Evolutionary conservation across 2,888 invertebrate species (phyloP).

Genomic region (Tromatobia lineatoria): DNA sequence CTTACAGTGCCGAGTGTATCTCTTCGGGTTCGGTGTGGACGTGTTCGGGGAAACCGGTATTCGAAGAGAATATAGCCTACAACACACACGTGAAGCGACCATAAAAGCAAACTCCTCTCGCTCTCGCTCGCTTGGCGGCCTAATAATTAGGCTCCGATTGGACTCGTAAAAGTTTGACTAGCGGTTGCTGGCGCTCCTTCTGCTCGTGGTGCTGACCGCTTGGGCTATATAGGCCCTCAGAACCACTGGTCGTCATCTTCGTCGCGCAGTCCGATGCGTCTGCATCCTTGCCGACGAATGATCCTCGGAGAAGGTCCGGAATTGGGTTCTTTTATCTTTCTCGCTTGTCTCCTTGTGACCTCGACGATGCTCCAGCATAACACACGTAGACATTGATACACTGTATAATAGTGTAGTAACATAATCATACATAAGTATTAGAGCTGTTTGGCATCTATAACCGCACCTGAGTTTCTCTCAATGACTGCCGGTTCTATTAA

Average conservation of each 20-base stretch:
- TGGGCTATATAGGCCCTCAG: constrained; percentile 17
- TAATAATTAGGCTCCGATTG: constrained; percentile 83
- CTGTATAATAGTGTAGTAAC: background rate
- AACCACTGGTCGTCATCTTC: constrained; percentile 6
- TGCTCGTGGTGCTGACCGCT: constrained; percentile 52
- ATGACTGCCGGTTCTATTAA: constrained; percentile 57
- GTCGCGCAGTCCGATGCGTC: constrained; percentile 44
- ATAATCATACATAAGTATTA: background rate
- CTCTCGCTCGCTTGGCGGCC: constrained; percentile 73
- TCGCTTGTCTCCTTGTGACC: constrained; percentile 37
- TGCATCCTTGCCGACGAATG: constrained; percentile 9
- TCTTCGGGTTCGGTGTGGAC: constrained; percentile 28
- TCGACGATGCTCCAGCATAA: constrained; percentile 42
- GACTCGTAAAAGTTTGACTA: constrained; percentile 80
- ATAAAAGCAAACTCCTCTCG: constrained; percentile 53
- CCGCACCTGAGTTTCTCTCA: too few relatives aligned
- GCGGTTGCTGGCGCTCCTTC: constrained; percentile 44
- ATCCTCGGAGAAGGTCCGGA: constrained; percentile 38
- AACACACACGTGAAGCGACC: constrained; percentile 50
- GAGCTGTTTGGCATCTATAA: background rate
- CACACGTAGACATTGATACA: constrained; percentile 1
- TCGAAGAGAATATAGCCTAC: constrained; percentile 40
- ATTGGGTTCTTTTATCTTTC: constrained; percentile 38
- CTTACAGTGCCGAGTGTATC: constrained; percentile 54
- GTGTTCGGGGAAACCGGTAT: constrained; percentile 66